Percentiles rank a stretch among this genome's conserved stretches.
Evolutionary conservation across 2,113 vertebrate species (phyloP).

Genomic region (Clarias batrachus): DNA sequence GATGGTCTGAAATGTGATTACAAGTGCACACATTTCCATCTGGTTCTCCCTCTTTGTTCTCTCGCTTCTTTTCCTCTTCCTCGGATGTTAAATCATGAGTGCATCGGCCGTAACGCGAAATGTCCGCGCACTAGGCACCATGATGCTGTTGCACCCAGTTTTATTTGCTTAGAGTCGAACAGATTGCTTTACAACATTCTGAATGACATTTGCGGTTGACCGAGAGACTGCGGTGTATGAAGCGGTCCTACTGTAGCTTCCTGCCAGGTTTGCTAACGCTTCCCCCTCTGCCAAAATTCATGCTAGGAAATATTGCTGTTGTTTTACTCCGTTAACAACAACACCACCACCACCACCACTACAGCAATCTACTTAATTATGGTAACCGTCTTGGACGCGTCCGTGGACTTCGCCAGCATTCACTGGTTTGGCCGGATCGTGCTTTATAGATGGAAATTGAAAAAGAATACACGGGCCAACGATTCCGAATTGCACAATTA

Average conservation of each 20-base stretch:
- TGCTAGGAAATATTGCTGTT: neutral
- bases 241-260: neutral
- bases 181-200: neutral
- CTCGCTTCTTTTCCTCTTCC: neutral
- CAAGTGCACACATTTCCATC: constrained; percentile 4
- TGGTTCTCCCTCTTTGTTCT: neutral
- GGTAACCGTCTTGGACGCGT: neutral
- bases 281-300: neutral
- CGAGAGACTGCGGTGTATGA: constrained; percentile 39
- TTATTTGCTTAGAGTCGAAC: neutral
- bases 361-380: neutral
- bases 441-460: neutral
- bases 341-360: too few relatives aligned
- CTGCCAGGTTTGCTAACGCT: constrained; percentile 20
- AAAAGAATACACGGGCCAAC: constrained; percentile 4
- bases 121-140: neutral
- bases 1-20: constrained; percentile 10
- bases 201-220: constrained; percentile 31
- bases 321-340: neutral
- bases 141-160: neutral
- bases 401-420: neutral
- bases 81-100: neutral
- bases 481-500: neutral
- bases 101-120: too few relatives aligned
- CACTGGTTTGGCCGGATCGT: constrained; percentile 14